Conservation (phyloP, 2,113 vertebrate species). For the Kobus ellipsiprymnus region DNA sequence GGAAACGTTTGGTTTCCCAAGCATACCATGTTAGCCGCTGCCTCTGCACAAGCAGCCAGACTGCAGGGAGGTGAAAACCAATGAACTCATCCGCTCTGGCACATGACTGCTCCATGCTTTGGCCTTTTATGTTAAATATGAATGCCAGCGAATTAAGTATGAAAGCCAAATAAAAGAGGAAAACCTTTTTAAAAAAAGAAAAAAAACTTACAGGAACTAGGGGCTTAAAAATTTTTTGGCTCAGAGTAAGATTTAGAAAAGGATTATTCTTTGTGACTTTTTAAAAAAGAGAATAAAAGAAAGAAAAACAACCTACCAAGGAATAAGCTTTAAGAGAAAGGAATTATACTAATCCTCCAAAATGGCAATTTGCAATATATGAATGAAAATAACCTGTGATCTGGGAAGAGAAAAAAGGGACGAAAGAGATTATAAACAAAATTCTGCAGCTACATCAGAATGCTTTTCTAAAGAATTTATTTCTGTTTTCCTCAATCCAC, state of each 20-base stretch:
- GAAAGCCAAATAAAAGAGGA: neutral
- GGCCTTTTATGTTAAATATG: constrained; percentile 41
- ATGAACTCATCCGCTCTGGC: neutral
- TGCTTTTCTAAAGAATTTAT: constrained; percentile 22
- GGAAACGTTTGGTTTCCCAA: constrained; percentile 64
- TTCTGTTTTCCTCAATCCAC: constrained; percentile 19
- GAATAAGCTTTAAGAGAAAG: constrained; percentile 18
- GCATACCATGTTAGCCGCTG: constrained; percentile 46
- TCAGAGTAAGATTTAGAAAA: constrained; percentile 30
- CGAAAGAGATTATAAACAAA: constrained; percentile 21
- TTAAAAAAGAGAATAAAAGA: neutral
- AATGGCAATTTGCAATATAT: constrained; percentile 19
- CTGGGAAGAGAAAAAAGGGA: neutral
- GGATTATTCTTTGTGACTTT: neutral
- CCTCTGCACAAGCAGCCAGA: constrained; percentile 38
- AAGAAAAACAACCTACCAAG: constrained; percentile 5
- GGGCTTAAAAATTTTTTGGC: neutral
- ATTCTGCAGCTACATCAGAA: neutral
- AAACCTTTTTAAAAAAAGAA: neutral
- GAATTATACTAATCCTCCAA: constrained; percentile 33
- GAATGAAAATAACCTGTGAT: constrained; percentile 38
- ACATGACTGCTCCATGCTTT: neutral
- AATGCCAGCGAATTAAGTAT: neutral
- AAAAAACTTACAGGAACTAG: neutral
- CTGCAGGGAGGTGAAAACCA: constrained; percentile 16